These are phyloP conservation scores for Nephrotoma appendiculata DNA, from an alignment of 2,888 invertebrate species.

Conservation along the genomic window DNA sequence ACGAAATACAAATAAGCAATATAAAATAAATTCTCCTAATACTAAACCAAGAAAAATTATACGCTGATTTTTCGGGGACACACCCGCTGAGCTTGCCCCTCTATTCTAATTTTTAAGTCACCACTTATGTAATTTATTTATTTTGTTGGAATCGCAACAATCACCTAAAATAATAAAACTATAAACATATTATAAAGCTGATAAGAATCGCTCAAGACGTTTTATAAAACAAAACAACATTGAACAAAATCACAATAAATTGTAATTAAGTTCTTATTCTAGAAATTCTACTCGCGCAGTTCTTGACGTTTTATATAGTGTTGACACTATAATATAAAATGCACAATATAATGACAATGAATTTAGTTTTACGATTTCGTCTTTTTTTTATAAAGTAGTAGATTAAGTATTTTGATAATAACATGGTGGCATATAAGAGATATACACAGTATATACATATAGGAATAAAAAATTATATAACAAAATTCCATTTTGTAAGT, in stretches of 20 bases:
- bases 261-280: neutral
- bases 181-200: neutral
- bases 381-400: neutral
- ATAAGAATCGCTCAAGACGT: neutral
- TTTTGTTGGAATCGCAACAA: neutral
- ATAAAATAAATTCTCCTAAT: neutral
- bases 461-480: neutral
- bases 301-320: neutral
- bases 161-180: neutral
- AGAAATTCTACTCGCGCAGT: neutral
- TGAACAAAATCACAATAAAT: neutral
- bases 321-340: neutral
- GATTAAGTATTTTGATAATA: neutral
- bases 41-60: neutral
- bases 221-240: neutral
- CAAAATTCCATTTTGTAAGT: neutral
- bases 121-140: neutral
- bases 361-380: neutral
- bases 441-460: neutral
- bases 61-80: neutral
- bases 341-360: neutral
- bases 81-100: neutral
- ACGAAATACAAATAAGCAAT: too few relatives aligned
- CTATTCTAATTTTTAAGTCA: neutral
- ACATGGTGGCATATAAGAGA: neutral